Conservation (phyloP, 2,888 invertebrate species). For the Hedya salicella region DNA sequence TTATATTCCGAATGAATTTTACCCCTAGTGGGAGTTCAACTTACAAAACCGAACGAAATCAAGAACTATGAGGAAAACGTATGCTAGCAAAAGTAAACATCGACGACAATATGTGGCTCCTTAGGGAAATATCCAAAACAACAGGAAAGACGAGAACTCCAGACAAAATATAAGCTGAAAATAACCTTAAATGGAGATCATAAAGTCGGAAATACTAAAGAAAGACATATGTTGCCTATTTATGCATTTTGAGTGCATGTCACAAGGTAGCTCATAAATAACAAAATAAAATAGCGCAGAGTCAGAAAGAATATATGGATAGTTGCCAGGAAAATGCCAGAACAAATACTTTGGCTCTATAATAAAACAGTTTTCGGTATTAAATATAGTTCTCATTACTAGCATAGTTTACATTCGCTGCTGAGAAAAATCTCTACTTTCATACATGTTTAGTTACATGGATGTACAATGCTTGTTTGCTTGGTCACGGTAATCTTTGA, state of each 20-base stretch:
- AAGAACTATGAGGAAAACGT: slow-evolving; percentile 10
- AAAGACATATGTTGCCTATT: not conserved
- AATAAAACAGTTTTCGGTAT: no score
- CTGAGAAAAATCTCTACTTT: no score
- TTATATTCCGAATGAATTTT: not conserved
- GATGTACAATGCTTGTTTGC: no score
- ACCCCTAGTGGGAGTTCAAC: not conserved
- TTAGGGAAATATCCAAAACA: slow-evolving; percentile 6
- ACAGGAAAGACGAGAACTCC: not conserved
- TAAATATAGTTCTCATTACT: no score
- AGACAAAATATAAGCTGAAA: not conserved
- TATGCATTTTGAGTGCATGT: not conserved
- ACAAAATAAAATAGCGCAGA: not conserved
- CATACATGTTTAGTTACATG: no score
- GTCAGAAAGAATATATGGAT: not conserved
- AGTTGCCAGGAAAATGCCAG: not conserved
- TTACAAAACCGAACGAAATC: not conserved
- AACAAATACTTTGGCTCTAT: no score
- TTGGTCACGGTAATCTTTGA: no score
- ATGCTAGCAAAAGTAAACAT: not conserved
- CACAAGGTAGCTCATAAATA: not conserved
- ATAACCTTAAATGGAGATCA: not conserved
- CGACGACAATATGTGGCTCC: slow-evolving; percentile 9
- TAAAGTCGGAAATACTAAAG: not conserved
- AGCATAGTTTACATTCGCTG: no score